phyloP scores from a whole-genome alignment of 2,888 invertebrate genomes.

The Caenorhabditis sinica region DNA sequence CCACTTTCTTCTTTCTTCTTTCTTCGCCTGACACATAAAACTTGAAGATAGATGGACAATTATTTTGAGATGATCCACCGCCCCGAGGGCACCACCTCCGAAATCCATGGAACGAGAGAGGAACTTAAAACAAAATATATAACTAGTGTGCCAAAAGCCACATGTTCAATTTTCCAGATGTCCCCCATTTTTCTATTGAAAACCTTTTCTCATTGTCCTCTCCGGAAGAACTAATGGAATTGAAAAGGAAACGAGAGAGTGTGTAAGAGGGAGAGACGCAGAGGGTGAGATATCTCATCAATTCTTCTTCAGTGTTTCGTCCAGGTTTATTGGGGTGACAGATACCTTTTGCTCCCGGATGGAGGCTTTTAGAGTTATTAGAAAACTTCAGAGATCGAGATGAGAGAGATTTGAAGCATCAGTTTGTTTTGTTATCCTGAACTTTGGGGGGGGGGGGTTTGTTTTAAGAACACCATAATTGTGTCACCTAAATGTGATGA shows the following conservation, averaged over 20 bases:
- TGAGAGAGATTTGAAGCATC: background rate
- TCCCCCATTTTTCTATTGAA: slow-evolving; percentile 16
- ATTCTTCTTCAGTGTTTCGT: slow-evolving; percentile 39
- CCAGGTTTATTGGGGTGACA: slow-evolving; percentile 50
- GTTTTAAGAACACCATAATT: background rate
- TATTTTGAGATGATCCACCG: slow-evolving; percentile 24
- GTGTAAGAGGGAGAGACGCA: slow-evolving; percentile 23
- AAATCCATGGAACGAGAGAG: slow-evolving; percentile 5
- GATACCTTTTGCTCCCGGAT: background rate
- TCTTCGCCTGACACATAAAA: slow-evolving; percentile 4
- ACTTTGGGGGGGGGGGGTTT: background rate
- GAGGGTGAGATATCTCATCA: slow-evolving; percentile 47
- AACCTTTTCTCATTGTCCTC: slow-evolving; percentile 23
- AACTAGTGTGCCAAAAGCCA: slow-evolving; percentile 36
- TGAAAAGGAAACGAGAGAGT: slow-evolving; percentile 36
- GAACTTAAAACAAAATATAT: slow-evolving; percentile 31
- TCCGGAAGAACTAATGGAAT: slow-evolving; percentile 50
- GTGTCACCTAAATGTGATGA: too few species aligned
- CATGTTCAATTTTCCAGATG: slow-evolving; percentile 65
- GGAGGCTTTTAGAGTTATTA: slow-evolving; percentile 6
- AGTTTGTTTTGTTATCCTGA: background rate
- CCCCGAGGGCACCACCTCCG: background rate
- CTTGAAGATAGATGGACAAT: slow-evolving; percentile 19
- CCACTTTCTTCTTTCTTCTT: background rate
- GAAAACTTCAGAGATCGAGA: slow-evolving; percentile 3